Percentiles rank a stretch among this genome's conserved stretches.
phyloP scores from a whole-genome alignment of 2,797 vertebrate genomes.

The Microctenopoma stevenorrisi region DNA sequence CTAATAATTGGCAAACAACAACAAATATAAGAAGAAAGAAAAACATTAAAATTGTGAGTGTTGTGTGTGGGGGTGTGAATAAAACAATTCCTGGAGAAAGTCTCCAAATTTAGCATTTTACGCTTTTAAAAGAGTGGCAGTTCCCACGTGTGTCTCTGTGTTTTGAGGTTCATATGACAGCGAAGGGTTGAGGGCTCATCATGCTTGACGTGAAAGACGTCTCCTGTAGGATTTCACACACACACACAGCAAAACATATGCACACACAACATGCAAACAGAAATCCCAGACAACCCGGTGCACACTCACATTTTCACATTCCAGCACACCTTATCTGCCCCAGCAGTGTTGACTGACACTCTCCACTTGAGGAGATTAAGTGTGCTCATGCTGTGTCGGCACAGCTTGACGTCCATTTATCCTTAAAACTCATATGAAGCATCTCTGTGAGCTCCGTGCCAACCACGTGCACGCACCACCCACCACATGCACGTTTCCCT shows the following conservation, averaged over 20 bases:
- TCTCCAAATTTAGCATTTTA: conserved; percentile 40
- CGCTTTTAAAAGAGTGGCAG: conserved; percentile 23
- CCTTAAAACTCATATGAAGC: conserved; percentile 70
- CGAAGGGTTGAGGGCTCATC: conserved; percentile 29
- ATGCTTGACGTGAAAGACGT: conserved; percentile 38
- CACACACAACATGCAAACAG: conserved; percentile 23
- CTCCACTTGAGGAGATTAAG: conserved; percentile 74
- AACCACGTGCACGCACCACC: conserved; percentile 23
- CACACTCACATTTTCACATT: conserved; percentile 32
- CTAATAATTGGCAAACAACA: conserved; percentile 39
- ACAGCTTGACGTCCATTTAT: conserved; percentile 73
- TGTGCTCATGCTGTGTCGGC: conserved; percentile 71
- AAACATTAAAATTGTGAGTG: conserved; percentile 26
- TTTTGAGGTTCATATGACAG: conserved; percentile 18
- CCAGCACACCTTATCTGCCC: conserved; percentile 65
- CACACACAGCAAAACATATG: conserved; percentile 1
- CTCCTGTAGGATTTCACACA: conserved; percentile 25
- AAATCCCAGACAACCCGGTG: conserved; percentile 10
- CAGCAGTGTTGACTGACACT: conserved; percentile 73
- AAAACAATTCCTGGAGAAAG: conserved; percentile 24
- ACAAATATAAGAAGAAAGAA: conserved; percentile 24
- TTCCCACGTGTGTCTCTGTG: conserved; percentile 7
- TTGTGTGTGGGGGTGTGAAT: conserved; percentile 37
- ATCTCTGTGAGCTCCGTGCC: conserved; percentile 44
- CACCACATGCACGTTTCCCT: conserved; percentile 23